phyloP scores from a whole-genome alignment of 2,113 vertebrate genomes.

The Hepsetus odoe region DNA sequence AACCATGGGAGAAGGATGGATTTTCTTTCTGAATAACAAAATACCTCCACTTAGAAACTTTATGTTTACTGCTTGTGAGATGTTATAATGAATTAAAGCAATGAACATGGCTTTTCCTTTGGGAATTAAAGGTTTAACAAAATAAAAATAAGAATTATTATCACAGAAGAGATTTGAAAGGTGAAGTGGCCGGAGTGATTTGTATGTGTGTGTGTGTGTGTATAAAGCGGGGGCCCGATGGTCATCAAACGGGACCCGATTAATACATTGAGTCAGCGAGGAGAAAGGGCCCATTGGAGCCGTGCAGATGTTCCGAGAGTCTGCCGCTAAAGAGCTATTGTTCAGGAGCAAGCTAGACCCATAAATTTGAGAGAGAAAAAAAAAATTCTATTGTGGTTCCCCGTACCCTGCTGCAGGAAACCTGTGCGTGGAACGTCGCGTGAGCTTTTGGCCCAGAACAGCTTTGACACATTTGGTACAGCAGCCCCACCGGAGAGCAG shows the following conservation, averaged over 20 bases:
- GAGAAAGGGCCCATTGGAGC: slow-evolving; percentile 37
- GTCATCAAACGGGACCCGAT: slow-evolving; percentile 28
- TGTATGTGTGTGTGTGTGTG: background rate
- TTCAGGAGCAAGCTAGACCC: background rate
- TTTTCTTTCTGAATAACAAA: no score
- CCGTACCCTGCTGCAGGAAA: background rate
- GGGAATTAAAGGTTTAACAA: background rate
- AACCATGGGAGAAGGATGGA: no score
- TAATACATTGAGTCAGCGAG: slow-evolving; percentile 36
- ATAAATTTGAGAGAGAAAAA: background rate
- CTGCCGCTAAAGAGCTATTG: slow-evolving; percentile 34
- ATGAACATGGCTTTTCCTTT: no score
- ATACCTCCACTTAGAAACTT: no score
- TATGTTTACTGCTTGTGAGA: no score
- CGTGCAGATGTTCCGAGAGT: slow-evolving; percentile 24
- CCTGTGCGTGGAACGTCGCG: background rate
- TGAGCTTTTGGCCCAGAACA: background rate
- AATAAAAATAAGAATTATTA: background rate
- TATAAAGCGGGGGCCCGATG: background rate
- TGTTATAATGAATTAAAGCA: no score
- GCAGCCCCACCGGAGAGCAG: background rate
- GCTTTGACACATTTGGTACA: background rate
- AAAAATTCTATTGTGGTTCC: slow-evolving; percentile 1
- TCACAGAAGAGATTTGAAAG: background rate
- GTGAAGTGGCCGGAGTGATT: no score